Conservation (phyloP, 1,140 invertebrate genomes). For the Drosophila truncata region DNA sequence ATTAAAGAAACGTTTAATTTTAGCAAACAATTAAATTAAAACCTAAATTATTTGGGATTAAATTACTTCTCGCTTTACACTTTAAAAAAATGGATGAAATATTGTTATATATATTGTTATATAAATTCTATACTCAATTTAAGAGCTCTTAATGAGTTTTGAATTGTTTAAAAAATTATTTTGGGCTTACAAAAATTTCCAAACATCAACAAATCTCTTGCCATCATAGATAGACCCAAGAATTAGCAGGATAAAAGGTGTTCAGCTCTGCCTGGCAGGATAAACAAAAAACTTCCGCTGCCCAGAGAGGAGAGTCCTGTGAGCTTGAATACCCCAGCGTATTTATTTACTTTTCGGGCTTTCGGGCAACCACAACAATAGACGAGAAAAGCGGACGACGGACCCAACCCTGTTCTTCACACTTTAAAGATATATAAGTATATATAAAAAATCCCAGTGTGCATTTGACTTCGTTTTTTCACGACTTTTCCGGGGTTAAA, state of each 20-base stretch:
- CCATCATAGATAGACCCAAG: conserved; percentile 3
- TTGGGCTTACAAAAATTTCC: neutral
- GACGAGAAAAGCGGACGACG: neutral
- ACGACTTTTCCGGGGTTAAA: conserved; percentile 51
- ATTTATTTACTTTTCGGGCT: conserved; percentile 43
- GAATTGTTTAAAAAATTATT: too few relatives aligned
- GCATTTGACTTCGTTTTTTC: conserved; percentile 18
- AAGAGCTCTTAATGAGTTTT: too few relatives aligned
- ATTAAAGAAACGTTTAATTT: neutral
- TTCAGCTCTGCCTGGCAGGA: conserved; percentile 7
- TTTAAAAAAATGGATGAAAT: neutral
- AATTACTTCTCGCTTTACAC: too few relatives aligned
- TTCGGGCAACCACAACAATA: conserved; percentile 33
- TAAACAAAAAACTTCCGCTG: conserved; percentile 43
- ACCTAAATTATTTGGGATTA: too few relatives aligned
- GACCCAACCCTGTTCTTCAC: conserved; percentile 22
- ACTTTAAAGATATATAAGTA: conserved; percentile 26
- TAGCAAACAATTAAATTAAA: neutral
- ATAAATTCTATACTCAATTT: too few relatives aligned
- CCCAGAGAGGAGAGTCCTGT: conserved; percentile 10
- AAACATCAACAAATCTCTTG: neutral
- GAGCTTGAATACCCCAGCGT: conserved; percentile 35
- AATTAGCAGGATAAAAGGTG: neutral
- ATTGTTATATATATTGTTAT: too few relatives aligned
- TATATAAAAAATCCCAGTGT: conserved; percentile 17